Evolutionary conservation across 2,113 vertebrate species (phyloP).

Genomic region (Tricholaema leucomelas): DNA sequence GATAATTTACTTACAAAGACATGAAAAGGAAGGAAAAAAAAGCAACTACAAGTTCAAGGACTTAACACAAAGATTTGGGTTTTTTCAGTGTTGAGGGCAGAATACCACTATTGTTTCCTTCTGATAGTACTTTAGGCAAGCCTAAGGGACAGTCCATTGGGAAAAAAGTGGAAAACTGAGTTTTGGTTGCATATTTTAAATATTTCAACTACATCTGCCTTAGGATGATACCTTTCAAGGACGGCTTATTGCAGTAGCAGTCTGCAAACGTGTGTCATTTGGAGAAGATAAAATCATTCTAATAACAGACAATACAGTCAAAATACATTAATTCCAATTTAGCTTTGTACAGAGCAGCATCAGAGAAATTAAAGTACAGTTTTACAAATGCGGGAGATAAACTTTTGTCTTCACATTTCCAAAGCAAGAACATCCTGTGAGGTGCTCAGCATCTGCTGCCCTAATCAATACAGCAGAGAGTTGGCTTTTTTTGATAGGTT

Average conservation of each 20-base stretch:
- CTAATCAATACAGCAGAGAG: constrained; percentile 27
- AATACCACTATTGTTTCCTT: not conserved
- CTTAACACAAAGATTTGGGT: not conserved
- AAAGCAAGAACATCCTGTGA: constrained; percentile 33
- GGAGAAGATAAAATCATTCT: not conserved
- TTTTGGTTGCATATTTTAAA: not conserved
- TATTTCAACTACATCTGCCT: not conserved
- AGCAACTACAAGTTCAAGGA: not conserved
- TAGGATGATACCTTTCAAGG: not conserved
- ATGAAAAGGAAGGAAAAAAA: not conserved
- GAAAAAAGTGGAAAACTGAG: not conserved
- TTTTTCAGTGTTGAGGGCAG: not conserved
- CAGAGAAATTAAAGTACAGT: not conserved
- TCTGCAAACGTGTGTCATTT: not conserved
- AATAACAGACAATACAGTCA: not conserved
- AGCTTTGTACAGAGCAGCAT: not conserved
- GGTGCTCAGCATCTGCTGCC: constrained; percentile 42
- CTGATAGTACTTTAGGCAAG: not conserved
- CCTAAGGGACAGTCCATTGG: not conserved
- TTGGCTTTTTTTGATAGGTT: constrained; percentile 12
- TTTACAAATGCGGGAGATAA: constrained; percentile 1
- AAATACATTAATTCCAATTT: not conserved
- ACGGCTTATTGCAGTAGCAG: not conserved
- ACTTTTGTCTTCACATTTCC: not conserved
- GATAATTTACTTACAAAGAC: not conserved